Conservation (phyloP, 64 coral and sea anemone genomes). For the Porites lutea region DNA sequence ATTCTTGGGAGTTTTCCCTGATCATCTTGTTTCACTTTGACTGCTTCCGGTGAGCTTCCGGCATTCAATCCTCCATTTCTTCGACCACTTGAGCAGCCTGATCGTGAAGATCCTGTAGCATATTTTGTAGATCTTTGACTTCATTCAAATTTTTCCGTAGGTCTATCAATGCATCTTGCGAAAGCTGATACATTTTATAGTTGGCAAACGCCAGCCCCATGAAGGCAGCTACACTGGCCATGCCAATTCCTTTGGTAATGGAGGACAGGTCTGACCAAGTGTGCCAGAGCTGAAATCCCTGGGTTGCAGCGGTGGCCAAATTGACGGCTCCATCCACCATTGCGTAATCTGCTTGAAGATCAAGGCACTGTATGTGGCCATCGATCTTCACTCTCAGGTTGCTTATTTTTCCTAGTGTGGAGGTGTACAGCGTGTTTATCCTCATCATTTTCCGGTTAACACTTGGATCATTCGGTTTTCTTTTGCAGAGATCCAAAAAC, state of each 20-base stretch:
- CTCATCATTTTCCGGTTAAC: slow-evolving; percentile 50
- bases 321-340: slow-evolving; percentile 67
- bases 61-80: too few species aligned
- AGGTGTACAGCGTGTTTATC: slow-evolving; percentile 66
- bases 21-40: too few species aligned
- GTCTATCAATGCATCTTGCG: slow-evolving; percentile 54
- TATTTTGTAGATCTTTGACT: slow-evolving; percentile 36
- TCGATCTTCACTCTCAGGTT: slow-evolving; percentile 63
- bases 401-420: slow-evolving; percentile 66
- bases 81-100: slow-evolving; percentile 34
- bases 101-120: slow-evolving; percentile 62
- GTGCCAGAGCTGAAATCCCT: slow-evolving; percentile 75
- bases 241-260: slow-evolving; percentile 16
- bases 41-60: too few species aligned
- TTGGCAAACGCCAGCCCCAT: slow-evolving; percentile 10
- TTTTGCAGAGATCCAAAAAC: slow-evolving; percentile 67
- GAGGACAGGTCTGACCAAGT: slow-evolving; percentile 57
- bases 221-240: slow-evolving; percentile 43
- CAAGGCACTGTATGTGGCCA: slow-evolving; percentile 80
- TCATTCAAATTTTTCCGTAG: slow-evolving; percentile 70
- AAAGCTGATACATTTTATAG: slow-evolving; percentile 28
- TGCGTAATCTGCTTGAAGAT: slow-evolving; percentile 63
- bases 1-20: too few species aligned
- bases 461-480: slow-evolving; percentile 1
- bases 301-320: slow-evolving; percentile 27